phyloP scores from a whole-genome alignment of 2,888 invertebrate species.

The Bimastos eiseni region DNA sequence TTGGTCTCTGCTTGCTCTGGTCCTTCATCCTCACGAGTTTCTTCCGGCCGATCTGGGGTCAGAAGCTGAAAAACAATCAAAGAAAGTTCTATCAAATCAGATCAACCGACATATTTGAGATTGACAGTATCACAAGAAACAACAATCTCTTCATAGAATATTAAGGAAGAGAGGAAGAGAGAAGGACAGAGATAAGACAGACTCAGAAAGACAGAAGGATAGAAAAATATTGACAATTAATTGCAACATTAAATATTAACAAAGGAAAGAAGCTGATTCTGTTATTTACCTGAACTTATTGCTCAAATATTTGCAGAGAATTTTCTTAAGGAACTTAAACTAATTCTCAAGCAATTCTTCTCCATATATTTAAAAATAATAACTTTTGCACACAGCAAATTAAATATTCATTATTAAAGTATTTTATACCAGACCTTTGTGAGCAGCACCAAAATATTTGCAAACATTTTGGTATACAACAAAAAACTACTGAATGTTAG shows the following conservation, averaged over 20 bases:
- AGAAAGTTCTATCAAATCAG: not conserved
- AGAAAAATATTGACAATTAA: not conserved
- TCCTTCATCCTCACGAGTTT: not conserved
- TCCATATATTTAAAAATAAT: not conserved
- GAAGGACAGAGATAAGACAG: not conserved
- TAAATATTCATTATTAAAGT: not conserved
- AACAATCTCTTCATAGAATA: not conserved
- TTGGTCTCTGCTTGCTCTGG: not conserved
- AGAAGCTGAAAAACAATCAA: slow-evolving; percentile 9
- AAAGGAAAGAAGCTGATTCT: too few relatives aligned
- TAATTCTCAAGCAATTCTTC: not conserved
- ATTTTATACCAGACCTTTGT: not conserved
- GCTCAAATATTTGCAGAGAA: not conserved
- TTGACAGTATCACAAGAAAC: not conserved
- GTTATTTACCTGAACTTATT: not conserved
- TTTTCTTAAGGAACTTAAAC: not conserved
- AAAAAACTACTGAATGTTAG: not conserved
- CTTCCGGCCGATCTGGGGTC: slow-evolving; percentile 1
- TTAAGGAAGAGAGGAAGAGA: not conserved
- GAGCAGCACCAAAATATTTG: not conserved
- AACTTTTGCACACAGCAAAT: not conserved
- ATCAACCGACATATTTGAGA: not conserved
- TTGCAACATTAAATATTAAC: not conserved
- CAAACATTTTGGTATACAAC: not conserved
- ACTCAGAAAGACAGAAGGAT: not conserved